Percentiles rank a stretch among this genome's conserved stretches.
Conservation (phyloP, 2,888 invertebrate genomes). For the Macrophya alboannulata region DNA sequence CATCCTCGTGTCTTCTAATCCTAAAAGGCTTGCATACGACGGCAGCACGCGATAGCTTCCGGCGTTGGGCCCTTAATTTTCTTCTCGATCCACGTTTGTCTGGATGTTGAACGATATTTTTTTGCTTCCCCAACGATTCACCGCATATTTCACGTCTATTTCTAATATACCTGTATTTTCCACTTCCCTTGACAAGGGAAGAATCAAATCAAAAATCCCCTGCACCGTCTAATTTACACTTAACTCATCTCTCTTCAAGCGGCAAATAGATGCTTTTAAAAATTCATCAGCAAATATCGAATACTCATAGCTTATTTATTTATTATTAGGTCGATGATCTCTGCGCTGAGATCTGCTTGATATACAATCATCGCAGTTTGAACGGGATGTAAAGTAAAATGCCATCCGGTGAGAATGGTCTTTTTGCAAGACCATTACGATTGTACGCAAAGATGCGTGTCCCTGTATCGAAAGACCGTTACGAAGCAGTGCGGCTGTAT, state of each 20-base stretch:
- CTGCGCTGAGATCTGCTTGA: neutral
- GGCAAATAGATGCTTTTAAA: no score
- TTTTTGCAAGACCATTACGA: neutral
- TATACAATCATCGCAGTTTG: neutral
- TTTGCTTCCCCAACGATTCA: slow-evolving; percentile 19
- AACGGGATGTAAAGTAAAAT: neutral
- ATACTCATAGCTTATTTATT: neutral
- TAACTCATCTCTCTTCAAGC: neutral
- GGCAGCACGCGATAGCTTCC: slow-evolving; percentile 50
- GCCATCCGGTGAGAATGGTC: neutral
- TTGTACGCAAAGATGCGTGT: slow-evolving; percentile 20
- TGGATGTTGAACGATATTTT: slow-evolving; percentile 35
- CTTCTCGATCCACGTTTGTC: slow-evolving; percentile 35
- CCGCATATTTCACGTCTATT: slow-evolving; percentile 35
- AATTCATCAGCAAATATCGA: neutral
- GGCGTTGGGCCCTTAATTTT: slow-evolving; percentile 37
- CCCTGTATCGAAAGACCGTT: slow-evolving; percentile 36
- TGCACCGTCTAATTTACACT: neutral
- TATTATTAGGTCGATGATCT: slow-evolving; percentile 6
- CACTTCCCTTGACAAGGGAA: neutral
- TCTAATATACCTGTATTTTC: neutral
- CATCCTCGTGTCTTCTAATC: slow-evolving; percentile 21
- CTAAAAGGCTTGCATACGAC: slow-evolving; percentile 17
- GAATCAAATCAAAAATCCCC: neutral
- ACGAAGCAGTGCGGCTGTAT: neutral